Base-by-base conservation (phyloP, 2,888 invertebrate species). In the Lomographa bimaculata region DNA sequence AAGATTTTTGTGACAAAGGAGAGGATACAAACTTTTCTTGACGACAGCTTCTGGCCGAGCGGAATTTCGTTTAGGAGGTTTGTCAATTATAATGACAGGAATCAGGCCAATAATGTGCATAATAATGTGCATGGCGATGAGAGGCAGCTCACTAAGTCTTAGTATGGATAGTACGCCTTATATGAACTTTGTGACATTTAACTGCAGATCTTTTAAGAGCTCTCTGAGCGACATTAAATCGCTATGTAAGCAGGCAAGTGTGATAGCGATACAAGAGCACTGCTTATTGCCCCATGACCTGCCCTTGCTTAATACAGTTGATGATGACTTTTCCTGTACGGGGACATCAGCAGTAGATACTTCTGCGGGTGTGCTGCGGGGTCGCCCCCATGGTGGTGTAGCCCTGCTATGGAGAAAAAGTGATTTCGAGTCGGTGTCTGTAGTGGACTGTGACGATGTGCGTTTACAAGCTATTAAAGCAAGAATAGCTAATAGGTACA, bases 41-140 rank as follows among this genome's bases (percentile, higher is more conserved):
- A 30, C 20, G 39, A 35, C 4, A 35, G 18, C 7, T 19, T 44
- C 2, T 44, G 44, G 38, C 44, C 44, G 1, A 11, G 29, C 7
- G 44, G 44, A n/a, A 18, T 44, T 9, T 10, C 32, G n/a, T 43
- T 43, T 14, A 17, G 43, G 16, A 37, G 37, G n/a, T 43, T 37
- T 33, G 20, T 43, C 1, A 8, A 37, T 14, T 2, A 14, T 14
- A 14, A 14, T 14, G 14, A 14, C 14, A 14, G 14, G 16, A 16
- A 16, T 16, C 16, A 16, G 16, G 16, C 5, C 5, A 3, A 4
- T 16, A 3, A 5, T 5, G 5, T 3, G 5, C 16, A 3, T 6
- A 12, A 12, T 7, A n/a, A n/a, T n/a, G n/a, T n/a, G n/a, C n/a
- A n/a, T n/a, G n/a, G 5, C 6, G n/a, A 7, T 7, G 12, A 40